Conservation (phyloP, 2,888 invertebrate genomes). For the Leptopilina myrica region DNA sequence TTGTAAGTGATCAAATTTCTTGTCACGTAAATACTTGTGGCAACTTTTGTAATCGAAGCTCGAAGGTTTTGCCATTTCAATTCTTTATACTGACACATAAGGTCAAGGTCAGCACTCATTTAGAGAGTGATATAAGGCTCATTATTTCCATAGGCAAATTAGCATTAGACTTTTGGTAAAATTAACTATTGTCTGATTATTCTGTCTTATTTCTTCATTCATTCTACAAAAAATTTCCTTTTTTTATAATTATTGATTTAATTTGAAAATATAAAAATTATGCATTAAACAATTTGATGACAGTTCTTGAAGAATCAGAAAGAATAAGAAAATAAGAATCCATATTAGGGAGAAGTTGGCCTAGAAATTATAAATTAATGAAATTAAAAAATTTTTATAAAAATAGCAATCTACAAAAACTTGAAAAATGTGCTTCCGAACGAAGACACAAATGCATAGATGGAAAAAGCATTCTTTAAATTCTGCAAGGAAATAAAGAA, state of each 20-base stretch:
- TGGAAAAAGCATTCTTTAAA: constrained; percentile 8
- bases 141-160: neutral
- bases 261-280: too few species aligned
- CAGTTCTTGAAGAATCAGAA: too few species aligned
- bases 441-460: constrained; percentile 3
- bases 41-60: constrained; percentile 42
- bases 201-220: too few species aligned
- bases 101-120: constrained; percentile 60
- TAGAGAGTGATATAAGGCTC: constrained; percentile 60
- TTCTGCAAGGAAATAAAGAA: constrained; percentile 18
- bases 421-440: constrained; percentile 19
- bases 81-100: constrained; percentile 60
- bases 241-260: too few species aligned
- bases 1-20: constrained; percentile 54
- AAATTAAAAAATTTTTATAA: too few species aligned
- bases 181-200: too few species aligned
- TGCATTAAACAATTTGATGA: too few species aligned
- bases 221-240: too few species aligned
- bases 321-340: too few species aligned
- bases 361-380: too few species aligned
- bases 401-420: neutral
- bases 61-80: constrained; percentile 51
- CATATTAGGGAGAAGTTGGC: too few species aligned
- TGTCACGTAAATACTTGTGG: constrained; percentile 55
- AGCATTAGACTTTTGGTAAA: too few species aligned